Evolutionary conservation across 2,888 invertebrate species (phyloP).

Genomic region (Matsumyia berberina): DNA sequence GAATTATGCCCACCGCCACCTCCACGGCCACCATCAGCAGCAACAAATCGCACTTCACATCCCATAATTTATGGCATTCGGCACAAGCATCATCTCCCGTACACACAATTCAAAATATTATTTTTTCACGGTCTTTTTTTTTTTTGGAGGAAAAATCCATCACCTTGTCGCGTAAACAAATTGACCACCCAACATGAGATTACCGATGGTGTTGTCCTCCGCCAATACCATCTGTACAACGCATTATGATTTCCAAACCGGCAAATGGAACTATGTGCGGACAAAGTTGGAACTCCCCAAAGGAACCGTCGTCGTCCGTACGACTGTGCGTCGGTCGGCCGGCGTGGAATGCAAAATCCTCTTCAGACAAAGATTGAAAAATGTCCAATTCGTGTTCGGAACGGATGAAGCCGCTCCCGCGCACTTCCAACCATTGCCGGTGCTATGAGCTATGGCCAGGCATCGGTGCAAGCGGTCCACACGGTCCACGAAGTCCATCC

Average conservation of each 20-base stretch:
- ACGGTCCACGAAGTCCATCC: conserved; percentile 5
- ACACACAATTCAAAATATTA: conserved; percentile 73
- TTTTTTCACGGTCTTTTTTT: conserved; percentile 43
- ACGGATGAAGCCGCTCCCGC: conserved; percentile 33
- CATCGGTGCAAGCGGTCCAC: conserved; percentile 13
- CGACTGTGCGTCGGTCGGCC: conserved; percentile 11
- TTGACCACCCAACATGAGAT: conserved; percentile 77
- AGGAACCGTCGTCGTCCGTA: conserved; percentile 12
- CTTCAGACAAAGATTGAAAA: conserved; percentile 84
- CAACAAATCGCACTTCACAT: conserved; percentile 73
- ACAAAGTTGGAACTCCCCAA: conserved; percentile 54
- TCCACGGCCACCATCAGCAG: conserved; percentile 15
- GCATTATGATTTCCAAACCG: conserved; percentile 54
- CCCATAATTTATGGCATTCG: conserved; percentile 74
- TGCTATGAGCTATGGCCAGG: neutral
- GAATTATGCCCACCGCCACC: conserved; percentile 51
- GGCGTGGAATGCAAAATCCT: conserved; percentile 71
- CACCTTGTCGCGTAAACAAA: conserved; percentile 77
- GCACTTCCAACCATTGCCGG: conserved; percentile 9
- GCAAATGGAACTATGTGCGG: conserved; percentile 45
- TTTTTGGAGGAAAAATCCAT: conserved; percentile 71
- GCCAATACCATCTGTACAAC: conserved; percentile 45
- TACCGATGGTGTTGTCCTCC: conserved; percentile 70
- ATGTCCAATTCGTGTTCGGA: conserved; percentile 80
- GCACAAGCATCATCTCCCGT: conserved; percentile 69